Conservation (phyloP, 2,113 vertebrate genomes). For the Lampris incognitus region DNA sequence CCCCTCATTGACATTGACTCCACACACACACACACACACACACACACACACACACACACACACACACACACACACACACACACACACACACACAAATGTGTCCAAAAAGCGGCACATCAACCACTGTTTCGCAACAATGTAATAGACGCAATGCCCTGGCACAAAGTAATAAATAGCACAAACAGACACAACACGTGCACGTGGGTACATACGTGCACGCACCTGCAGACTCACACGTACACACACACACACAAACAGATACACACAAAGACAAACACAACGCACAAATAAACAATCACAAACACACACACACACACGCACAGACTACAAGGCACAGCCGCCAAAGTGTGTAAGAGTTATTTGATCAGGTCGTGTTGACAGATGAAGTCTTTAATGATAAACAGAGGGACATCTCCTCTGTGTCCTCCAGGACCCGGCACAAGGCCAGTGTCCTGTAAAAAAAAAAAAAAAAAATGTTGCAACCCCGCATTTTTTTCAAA, state of each 20-base stretch:
- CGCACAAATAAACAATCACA: constrained; percentile 1
- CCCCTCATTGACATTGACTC: too few relatives aligned
- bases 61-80: too few relatives aligned
- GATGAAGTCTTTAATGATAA: constrained; percentile 64
- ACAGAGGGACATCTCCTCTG: constrained; percentile 55
- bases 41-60: too few relatives aligned
- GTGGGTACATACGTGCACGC: constrained; percentile 25
- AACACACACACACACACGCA: neutral
- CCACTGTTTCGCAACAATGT: constrained; percentile 56
- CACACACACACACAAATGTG: neutral
- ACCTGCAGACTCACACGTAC: constrained; percentile 6
- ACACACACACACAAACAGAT: neutral
- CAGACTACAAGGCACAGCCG: constrained; percentile 29
- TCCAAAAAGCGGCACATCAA: constrained; percentile 28
- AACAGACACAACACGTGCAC: constrained; percentile 39
- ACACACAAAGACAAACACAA: constrained; percentile 7
- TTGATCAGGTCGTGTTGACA: constrained; percentile 78
- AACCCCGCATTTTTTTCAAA: neutral
- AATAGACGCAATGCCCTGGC: constrained; percentile 31
- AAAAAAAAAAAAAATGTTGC: neutral
- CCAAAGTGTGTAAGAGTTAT: constrained; percentile 69
- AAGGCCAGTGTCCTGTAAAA: too few relatives aligned
- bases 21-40: too few relatives aligned
- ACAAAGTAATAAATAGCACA: constrained; percentile 41
- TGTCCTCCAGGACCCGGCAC: constrained; percentile 33